A percentile compares a stretch with the other conserved stretches of the same genome.
phyloP scores from a whole-genome alignment of 2,888 invertebrate genomes.

The Salpingus planirostris region DNA sequence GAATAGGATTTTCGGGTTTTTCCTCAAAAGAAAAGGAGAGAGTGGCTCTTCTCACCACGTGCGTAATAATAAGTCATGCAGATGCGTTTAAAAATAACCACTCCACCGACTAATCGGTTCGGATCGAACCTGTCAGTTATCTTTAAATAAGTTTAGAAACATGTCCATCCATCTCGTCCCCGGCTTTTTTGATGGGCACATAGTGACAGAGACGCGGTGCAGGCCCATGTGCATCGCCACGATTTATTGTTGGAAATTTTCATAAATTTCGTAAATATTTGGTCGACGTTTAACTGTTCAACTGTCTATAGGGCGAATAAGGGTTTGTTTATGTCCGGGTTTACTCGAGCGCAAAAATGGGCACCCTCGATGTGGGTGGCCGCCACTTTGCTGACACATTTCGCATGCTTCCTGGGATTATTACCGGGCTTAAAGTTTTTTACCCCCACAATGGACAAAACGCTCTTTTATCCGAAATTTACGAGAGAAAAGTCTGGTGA shows the following conservation, averaged over 20 bases:
- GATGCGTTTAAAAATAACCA: conserved; percentile 18
- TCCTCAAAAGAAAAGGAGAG: too few species aligned
- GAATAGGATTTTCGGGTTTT: too few species aligned
- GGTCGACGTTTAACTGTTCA: background rate
- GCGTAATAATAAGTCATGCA: conserved; percentile 18
- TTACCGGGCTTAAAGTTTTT: too few species aligned
- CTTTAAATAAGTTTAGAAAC: conserved; percentile 27
- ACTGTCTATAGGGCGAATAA: background rate
- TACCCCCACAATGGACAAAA: too few species aligned
- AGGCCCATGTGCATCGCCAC: too few species aligned
- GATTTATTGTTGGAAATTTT: too few species aligned
- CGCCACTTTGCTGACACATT: too few species aligned
- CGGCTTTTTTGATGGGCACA: conserved; percentile 13
- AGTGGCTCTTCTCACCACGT: conserved; percentile 21
- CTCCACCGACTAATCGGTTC: conserved; percentile 20
- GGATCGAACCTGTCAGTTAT: conserved; percentile 25
- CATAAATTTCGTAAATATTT: too few species aligned
- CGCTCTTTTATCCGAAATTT: too few species aligned
- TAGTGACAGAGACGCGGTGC: conserved; percentile 22
- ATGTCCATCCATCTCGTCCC: conserved; percentile 19
- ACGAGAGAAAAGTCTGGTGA: too few species aligned
- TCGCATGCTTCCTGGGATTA: too few species aligned
- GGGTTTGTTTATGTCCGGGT: conserved; percentile 5
- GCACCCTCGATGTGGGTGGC: conserved; percentile 20
- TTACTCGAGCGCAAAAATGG: conserved; percentile 7